Conservation (phyloP, 2,888 invertebrate species). For the Altica lythri region DNA sequence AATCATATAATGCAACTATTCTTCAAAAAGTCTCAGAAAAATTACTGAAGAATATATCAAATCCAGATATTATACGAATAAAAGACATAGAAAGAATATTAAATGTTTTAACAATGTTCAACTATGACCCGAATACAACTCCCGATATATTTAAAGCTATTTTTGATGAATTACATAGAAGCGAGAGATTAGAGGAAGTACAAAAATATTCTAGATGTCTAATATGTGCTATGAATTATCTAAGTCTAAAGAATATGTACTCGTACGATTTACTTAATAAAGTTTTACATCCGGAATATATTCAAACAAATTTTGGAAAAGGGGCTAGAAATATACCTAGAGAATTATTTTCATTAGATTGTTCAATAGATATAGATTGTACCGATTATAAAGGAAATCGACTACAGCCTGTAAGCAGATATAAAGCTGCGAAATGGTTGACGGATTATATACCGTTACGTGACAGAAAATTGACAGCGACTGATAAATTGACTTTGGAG, state of each 20-base stretch:
- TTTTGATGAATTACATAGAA: constrained; percentile 59
- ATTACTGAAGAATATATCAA: constrained; percentile 58
- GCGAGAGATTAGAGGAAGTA: constrained; percentile 65
- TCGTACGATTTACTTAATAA: constrained; percentile 65
- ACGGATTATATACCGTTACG: constrained; percentile 64
- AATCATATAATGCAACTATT: constrained; percentile 57
- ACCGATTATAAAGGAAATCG: constrained; percentile 63
- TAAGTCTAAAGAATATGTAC: constrained; percentile 63
- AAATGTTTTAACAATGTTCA: constrained; percentile 66
- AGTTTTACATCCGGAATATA: constrained; percentile 63
- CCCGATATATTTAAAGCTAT: constrained; percentile 57
- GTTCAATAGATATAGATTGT: constrained; percentile 65
- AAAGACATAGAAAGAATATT: constrained; percentile 78
- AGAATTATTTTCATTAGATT: constrained; percentile 69
- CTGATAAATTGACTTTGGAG: constrained; percentile 66
- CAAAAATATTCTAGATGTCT: constrained; percentile 64
- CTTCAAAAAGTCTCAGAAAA: constrained; percentile 61
- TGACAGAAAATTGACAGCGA: constrained; percentile 61
- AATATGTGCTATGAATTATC: constrained; percentile 65
- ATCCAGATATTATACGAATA: constrained; percentile 57
- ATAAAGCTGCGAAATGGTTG: constrained; percentile 63
- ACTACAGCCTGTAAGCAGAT: constrained; percentile 58
- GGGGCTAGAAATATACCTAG: constrained; percentile 49
- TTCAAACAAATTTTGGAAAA: constrained; percentile 61
- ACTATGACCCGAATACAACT: constrained; percentile 60